Evolutionary conservation across 2,888 invertebrate species (phyloP).

Genomic region (Amblyjoppa fuscipennis): DNA sequence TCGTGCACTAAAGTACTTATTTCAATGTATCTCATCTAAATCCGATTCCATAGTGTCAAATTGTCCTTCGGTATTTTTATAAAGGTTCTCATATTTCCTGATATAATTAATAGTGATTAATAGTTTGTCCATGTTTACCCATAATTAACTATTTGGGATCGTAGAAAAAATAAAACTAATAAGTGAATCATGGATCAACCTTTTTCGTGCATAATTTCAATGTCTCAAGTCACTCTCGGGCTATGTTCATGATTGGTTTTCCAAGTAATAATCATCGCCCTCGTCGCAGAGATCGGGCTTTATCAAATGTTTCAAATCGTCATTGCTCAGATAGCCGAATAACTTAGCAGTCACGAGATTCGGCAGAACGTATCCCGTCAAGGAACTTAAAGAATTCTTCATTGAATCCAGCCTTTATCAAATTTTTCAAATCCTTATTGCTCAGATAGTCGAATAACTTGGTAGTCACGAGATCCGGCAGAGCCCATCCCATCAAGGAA

Average conservation of each 20-base stretch:
- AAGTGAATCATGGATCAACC: no score
- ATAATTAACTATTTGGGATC: no score
- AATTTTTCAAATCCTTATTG: background rate
- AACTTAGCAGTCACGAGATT: background rate
- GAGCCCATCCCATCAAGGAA: background rate
- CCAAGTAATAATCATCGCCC: background rate
- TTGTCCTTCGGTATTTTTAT: no score
- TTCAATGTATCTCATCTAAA: no score
- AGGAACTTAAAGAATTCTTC: background rate
- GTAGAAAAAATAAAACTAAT: no score
- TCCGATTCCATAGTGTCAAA: no score
- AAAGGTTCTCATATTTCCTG: no score
- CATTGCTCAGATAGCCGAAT: background rate
- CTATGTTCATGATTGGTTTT: no score
- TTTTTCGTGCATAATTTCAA: no score
- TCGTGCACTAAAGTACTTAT: background rate
- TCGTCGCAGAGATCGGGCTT: background rate
- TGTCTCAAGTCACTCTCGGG: no score
- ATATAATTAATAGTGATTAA: no score
- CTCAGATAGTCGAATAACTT: background rate
- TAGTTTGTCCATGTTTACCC: no score
- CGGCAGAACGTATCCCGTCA: background rate
- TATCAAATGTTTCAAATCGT: background rate
- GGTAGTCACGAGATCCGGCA: background rate
- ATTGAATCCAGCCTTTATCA: background rate